Evolutionary conservation across 2,797 vertebrate species (phyloP).

Genomic region (Discoglossus pictus): DNA sequence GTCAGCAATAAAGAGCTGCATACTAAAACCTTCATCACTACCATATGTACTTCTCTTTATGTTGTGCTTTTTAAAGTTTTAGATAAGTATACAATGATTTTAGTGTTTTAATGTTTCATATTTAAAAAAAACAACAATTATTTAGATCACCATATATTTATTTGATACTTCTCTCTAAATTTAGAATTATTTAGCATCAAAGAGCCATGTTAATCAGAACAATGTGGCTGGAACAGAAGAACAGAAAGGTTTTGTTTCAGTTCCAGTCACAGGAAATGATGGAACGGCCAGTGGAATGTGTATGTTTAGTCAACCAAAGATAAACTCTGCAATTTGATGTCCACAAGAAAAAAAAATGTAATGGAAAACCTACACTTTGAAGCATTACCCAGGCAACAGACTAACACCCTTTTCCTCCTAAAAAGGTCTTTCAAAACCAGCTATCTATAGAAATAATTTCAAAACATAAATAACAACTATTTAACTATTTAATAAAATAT

Average conservation of each 20-base stretch:
- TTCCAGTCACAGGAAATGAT: constrained; percentile 56
- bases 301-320: constrained; percentile 44
- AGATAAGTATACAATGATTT: background rate
- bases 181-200: constrained; percentile 49
- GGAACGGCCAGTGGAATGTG: constrained; percentile 38
- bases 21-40: constrained; percentile 32
- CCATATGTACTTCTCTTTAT: constrained; percentile 38
- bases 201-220: constrained; percentile 52
- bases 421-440: constrained; percentile 18
- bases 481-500: too few relatives aligned
- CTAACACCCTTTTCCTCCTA: background rate
- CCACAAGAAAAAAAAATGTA: constrained; percentile 29
- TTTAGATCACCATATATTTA: constrained; percentile 34
- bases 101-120: constrained; percentile 21
- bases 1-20: too few relatives aligned
- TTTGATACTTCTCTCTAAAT: constrained; percentile 36
- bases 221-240: constrained; percentile 54
- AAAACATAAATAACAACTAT: background rate
- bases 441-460: background rate
- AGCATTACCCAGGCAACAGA: constrained; percentile 25
- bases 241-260: constrained; percentile 55
- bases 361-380: constrained; percentile 41
- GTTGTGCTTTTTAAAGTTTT: background rate
- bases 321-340: constrained; percentile 43
- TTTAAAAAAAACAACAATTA: constrained; percentile 26